Evolutionary conservation across 2,797 vertebrate genomes (phyloP).

Genomic region (Euthynnus affinis): DNA sequence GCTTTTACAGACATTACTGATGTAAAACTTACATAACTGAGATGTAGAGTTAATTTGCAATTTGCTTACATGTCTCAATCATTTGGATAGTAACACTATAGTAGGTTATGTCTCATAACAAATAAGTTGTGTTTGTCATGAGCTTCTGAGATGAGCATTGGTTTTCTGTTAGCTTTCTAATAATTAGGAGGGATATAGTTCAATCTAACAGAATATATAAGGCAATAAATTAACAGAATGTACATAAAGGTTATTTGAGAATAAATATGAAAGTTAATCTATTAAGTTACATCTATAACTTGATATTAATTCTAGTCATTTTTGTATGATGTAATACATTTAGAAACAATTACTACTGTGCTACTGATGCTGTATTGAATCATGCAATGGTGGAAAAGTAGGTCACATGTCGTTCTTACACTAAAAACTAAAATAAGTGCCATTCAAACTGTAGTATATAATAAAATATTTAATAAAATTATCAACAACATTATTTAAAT

Average conservation of each 20-base stretch:
- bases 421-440: not conserved
- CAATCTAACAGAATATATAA: not conserved
- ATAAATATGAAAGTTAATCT: not conserved
- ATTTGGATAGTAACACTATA: too few species aligned
- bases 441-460: conserved; percentile 3
- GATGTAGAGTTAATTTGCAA: too few species aligned
- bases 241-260: not conserved
- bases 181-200: not conserved
- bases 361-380: too few species aligned
- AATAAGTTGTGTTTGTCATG: too few species aligned
- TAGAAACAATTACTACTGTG: not conserved
- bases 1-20: not conserved
- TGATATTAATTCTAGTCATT: not conserved
- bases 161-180: not conserved
- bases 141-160: too few species aligned
- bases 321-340: conserved; percentile 5
- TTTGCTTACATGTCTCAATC: too few species aligned
- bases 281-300: not conserved
- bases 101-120: too few species aligned
- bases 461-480: not conserved
- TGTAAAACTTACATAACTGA: not conserved
- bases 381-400: not conserved
- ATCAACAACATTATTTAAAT: not conserved
- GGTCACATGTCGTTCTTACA: not conserved
- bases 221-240: too few species aligned